Base-by-base conservation (phyloP, 2,113 vertebrate species). In the Euleptes europaea region DNA sequence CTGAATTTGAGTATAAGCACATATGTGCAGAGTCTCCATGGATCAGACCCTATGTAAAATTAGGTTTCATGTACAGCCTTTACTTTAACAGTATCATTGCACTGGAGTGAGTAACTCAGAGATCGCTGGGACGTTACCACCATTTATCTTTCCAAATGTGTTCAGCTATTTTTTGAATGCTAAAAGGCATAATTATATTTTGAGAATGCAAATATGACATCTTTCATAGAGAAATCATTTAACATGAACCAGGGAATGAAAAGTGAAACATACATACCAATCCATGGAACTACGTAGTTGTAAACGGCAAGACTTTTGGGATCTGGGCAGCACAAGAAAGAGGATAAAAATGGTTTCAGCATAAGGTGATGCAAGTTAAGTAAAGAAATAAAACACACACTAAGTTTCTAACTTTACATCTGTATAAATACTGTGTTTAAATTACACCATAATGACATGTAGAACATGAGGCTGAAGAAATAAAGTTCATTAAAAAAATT, bases 221-320 rank as follows among this genome's bases (percentile, higher is more conserved):
- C 42, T 28, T 74, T 47, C 26, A 14, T n/a, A 74, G 19, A 40
- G 26, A 74, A 14, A 23, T 74, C 26, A 23, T 5, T 72, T 74
- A 51, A 51, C 49, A 51, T 11, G 49, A 51, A 51, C 49, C 49
- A 13, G 49, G 13, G 49, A 51, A 51, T 51, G 7, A 26, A 15
- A 33, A 33, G 9, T 51, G 73, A 75, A 33, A 42, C 49, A 26
- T 75, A 63, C 86, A 87, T 88, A 92, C 93, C 90, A 1, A 90
- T 90, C 92, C 92, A 94, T 14, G 92, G 88, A 74, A 67, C 0
- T 0, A 90, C 0, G 26, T 87, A 76, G 31, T 26, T 60, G 38
- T 93, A 93, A 23, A 71, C 13, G 6, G 84, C 0, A 0, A 1
- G 4, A n/a, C 81, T 0, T 85, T 94, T 94, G 5, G 51, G 47